phyloP scores from a whole-genome alignment of 2,797 vertebrate genomes.

The Myripristis jacobus region DNA sequence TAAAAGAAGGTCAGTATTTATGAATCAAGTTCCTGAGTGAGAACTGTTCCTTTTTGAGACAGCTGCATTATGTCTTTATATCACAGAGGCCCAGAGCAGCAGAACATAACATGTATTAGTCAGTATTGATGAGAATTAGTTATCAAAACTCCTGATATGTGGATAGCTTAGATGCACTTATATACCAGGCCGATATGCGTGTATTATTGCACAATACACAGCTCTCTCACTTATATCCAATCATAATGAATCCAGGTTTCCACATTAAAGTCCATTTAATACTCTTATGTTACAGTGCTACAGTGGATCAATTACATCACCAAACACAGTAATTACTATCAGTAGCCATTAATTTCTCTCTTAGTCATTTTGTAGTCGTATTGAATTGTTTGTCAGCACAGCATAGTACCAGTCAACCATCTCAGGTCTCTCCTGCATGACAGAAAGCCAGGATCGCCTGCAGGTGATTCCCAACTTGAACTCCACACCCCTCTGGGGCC shows the following conservation, averaged over 20 bases:
- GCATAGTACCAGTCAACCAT: constrained; percentile 32
- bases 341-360: constrained; percentile 43
- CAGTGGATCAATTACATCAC: constrained; percentile 60
- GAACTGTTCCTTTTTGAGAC: neutral
- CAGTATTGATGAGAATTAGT: too few relatives aligned
- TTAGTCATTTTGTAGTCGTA: neutral
- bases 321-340: constrained; percentile 47
- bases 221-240: too few relatives aligned
- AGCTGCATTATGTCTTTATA: neutral
- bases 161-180: too few relatives aligned
- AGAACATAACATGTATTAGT: too few relatives aligned
- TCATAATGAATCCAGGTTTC: neutral
- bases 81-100: too few relatives aligned
- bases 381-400: neutral
- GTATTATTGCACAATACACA: too few relatives aligned
- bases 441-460: neutral
- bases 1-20: neutral
- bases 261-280: constrained; percentile 30
- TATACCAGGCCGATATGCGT: too few relatives aligned
- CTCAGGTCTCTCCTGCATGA: constrained; percentile 13
- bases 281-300: constrained; percentile 45
- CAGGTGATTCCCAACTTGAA: too few relatives aligned
- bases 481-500: too few relatives aligned
- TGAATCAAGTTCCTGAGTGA: neutral
- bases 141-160: too few relatives aligned